These are phyloP conservation scores for Chrysolina haemoptera DNA, from an alignment of 2,888 invertebrate species.

Conservation along the genomic window DNA sequence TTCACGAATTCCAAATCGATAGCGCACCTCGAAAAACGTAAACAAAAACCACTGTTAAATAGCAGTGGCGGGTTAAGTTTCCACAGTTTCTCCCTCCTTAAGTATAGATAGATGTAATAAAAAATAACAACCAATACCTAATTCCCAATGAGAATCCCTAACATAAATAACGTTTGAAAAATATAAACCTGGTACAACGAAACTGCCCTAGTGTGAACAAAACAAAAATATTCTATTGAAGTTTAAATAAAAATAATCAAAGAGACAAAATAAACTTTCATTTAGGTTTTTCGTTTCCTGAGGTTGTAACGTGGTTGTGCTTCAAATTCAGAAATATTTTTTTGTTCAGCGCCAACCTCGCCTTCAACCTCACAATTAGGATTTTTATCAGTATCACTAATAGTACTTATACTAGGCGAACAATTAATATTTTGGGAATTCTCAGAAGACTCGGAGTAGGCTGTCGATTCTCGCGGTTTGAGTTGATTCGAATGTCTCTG, in stretches of 20 bases:
- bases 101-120: background rate
- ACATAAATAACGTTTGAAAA: background rate
- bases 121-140: background rate
- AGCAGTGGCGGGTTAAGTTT: background rate
- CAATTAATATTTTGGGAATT: background rate
- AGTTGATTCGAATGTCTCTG: background rate
- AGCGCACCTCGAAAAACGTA: too few relatives aligned
- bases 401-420: background rate
- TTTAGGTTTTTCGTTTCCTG: background rate
- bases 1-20: too few relatives aligned
- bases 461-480: background rate
- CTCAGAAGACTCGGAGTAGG: background rate
- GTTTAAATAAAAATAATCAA: background rate
- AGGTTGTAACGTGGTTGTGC: background rate
- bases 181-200: background rate
- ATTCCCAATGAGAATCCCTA: background rate
- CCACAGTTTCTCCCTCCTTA: background rate
- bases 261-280: background rate
- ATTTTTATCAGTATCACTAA: background rate
- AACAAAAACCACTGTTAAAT: background rate
- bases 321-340: background rate
- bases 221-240: background rate
- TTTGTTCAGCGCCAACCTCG: background rate
- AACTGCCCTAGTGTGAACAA: background rate
- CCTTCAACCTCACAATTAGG: background rate